Evolutionary conservation across 2,888 invertebrate genomes (phyloP).

Genomic region (Leptinotarsa tumamoca): DNA sequence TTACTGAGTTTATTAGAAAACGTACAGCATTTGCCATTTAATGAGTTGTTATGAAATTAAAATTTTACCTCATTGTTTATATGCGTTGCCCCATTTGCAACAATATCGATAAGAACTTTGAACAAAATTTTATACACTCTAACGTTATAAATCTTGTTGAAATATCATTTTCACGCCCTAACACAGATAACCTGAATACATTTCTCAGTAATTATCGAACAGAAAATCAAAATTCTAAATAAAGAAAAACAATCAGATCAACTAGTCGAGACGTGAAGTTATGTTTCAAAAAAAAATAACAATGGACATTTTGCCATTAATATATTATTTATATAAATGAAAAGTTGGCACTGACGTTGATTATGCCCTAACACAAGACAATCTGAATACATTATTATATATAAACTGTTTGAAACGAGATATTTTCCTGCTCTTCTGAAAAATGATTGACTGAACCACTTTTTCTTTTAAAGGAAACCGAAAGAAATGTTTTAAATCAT

Average conservation of each 20-base stretch:
- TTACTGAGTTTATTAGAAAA: background rate
- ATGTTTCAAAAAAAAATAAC: too few species aligned
- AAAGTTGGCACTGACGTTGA: background rate
- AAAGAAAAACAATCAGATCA: too few species aligned
- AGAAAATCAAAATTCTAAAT: background rate
- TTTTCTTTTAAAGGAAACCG: too few species aligned
- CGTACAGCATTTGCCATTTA: background rate
- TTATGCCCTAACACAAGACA: background rate
- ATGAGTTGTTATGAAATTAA: constrained; percentile 3
- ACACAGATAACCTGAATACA: background rate
- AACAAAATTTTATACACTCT: background rate
- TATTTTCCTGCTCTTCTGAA: too few species aligned
- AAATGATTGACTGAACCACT: too few species aligned
- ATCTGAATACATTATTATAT: background rate
- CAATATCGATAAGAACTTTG: background rate
- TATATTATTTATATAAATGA: too few species aligned
- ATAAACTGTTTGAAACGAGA: too few species aligned
- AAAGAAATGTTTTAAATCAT: too few species aligned
- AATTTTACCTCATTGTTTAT: background rate
- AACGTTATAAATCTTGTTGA: background rate
- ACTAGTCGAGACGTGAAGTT: too few species aligned
- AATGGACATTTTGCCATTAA: too few species aligned
- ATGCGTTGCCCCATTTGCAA: background rate
- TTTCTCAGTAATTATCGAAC: background rate
- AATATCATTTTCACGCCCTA: background rate